phyloP scores from a whole-genome alignment of 2,797 vertebrate species.

The Sus cebifrons region DNA sequence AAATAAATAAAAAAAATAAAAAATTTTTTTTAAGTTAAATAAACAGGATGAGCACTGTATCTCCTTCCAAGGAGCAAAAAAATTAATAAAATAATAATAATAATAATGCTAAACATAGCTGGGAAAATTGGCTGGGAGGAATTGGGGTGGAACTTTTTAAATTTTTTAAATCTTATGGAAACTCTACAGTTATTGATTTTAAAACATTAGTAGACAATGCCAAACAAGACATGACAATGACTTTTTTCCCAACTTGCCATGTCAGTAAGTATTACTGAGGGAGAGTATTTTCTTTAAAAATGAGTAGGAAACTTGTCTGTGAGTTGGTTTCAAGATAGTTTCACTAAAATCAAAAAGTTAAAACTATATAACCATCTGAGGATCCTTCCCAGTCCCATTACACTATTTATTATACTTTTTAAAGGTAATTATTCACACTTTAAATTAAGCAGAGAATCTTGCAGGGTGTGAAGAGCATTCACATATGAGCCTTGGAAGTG shows the following conservation, averaged over 20 bases:
- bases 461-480: background rate
- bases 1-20: no score
- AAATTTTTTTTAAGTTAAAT: slow-evolving; percentile 62
- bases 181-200: background rate
- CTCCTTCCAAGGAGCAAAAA: slow-evolving; percentile 67
- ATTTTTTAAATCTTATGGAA: slow-evolving; percentile 20
- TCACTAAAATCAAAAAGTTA: slow-evolving; percentile 43
- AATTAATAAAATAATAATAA: background rate
- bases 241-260: background rate
- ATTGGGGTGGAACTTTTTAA: background rate
- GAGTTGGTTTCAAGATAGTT: slow-evolving; percentile 40
- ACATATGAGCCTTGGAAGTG: background rate
- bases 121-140: slow-evolving; percentile 11
- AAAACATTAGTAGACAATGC: slow-evolving; percentile 38
- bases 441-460: background rate
- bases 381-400: background rate
- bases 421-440: slow-evolving; percentile 32
- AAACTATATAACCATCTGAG: background rate
- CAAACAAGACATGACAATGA: background rate
- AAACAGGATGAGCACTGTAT: slow-evolving; percentile 70
- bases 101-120: slow-evolving; percentile 46
- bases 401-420: slow-evolving; percentile 1
- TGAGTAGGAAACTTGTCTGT: background rate
- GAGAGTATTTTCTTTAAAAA: slow-evolving; percentile 39
- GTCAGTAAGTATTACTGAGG: background rate